Conservation (phyloP, 2,888 invertebrate species). For the Eilema caniola region DNA sequence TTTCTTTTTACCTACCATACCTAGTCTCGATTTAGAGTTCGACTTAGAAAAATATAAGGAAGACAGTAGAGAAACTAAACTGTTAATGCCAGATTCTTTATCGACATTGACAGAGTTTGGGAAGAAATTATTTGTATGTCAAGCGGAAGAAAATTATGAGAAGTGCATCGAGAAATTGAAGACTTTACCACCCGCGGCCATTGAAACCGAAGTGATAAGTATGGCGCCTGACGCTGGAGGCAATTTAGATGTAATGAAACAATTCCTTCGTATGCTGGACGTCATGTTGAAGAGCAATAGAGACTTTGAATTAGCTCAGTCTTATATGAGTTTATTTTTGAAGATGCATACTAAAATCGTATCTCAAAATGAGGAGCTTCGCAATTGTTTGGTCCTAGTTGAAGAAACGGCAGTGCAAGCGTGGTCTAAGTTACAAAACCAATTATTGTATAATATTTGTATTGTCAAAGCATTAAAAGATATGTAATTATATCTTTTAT, state of each 20-base stretch:
- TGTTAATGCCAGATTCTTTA: slow-evolving; percentile 87
- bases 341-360: slow-evolving; percentile 91
- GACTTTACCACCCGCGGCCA: slow-evolving; percentile 92
- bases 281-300: slow-evolving; percentile 90
- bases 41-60: slow-evolving; percentile 87
- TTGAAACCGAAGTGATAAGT: slow-evolving; percentile 95
- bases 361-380: slow-evolving; percentile 84
- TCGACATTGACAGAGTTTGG: slow-evolving; percentile 90
- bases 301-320: slow-evolving; percentile 96
- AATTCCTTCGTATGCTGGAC: slow-evolving; percentile 92
- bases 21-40: slow-evolving; percentile 94
- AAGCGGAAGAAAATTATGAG: slow-evolving; percentile 82
- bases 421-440: slow-evolving; percentile 90
- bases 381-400: slow-evolving; percentile 85
- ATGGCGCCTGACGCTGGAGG: slow-evolving; percentile 92
- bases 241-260: slow-evolving; percentile 89
- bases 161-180: slow-evolving; percentile 88
- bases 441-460: slow-evolving; percentile 91
- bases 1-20: slow-evolving; percentile 97
- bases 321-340: slow-evolving; percentile 95
- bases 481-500: slow-evolving; percentile 71
- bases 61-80: slow-evolving; percentile 76
- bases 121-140: slow-evolving; percentile 86
- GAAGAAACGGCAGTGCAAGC: slow-evolving; percentile 87
- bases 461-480: slow-evolving; percentile 92